Percentiles rank a stretch among this genome's conserved stretches.
phyloP scores from a whole-genome alignment of 2,113 vertebrate species.

The Platichthys flesus region DNA sequence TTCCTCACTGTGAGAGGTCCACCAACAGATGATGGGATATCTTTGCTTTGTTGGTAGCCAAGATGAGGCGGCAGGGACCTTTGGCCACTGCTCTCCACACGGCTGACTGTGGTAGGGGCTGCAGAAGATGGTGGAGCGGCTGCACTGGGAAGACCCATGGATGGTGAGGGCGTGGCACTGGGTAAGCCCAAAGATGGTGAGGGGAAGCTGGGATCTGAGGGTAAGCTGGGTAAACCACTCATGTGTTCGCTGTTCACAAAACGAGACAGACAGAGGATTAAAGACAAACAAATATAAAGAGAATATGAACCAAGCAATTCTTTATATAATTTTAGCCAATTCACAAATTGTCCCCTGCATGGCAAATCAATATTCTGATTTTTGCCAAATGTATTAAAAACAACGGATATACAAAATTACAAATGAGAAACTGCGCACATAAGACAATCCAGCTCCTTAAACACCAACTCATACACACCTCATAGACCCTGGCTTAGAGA shows the following conservation, averaged over 20 bases:
- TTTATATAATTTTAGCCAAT: not conserved
- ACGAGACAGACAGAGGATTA: not conserved
- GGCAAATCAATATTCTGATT: too few relatives aligned
- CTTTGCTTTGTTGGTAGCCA: conserved; percentile 75
- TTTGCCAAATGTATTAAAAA: too few relatives aligned
- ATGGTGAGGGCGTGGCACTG: conserved; percentile 70
- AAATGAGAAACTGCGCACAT: not conserved
- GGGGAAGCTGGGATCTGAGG: conserved; percentile 77
- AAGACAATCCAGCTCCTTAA: not conserved
- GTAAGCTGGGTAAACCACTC: conserved; percentile 67
- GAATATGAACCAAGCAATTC: not conserved
- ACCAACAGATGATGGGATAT: conserved; percentile 53
- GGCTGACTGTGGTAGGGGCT: conserved; percentile 48
- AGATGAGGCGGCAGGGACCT: conserved; percentile 73
- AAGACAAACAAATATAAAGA: not conserved
- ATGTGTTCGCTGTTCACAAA: conserved; percentile 75
- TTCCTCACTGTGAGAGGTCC: conserved; percentile 69
- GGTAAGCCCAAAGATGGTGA: conserved; percentile 79
- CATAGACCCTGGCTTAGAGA: conserved; percentile 88
- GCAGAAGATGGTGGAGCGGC: conserved; percentile 63
- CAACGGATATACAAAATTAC: not conserved
- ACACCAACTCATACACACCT: conserved; percentile 75
- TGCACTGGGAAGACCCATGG: conserved; percentile 72
- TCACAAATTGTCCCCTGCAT: not conserved
- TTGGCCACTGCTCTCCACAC: conserved; percentile 62